Evolutionary conservation across 2,113 vertebrate species (phyloP), one percentile per base, ranked within the genome.

Genomic region (Synchiropus splendidus): DNA sequence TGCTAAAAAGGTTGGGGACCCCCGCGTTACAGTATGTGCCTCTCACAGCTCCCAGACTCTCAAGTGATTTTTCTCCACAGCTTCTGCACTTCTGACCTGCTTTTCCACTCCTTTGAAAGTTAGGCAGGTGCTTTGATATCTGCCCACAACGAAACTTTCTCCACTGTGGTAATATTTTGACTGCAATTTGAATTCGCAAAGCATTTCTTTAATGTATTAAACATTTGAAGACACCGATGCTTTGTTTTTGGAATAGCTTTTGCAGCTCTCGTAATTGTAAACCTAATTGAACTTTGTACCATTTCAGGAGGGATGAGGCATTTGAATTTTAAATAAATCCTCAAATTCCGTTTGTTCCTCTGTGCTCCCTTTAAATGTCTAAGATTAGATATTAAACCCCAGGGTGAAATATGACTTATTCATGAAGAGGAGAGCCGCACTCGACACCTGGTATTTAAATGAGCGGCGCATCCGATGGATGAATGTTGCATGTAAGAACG

Each of bases 381-480:
- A 62, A 69, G 74, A 76, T 71, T 61, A 75, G 69, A 70, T 52
- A 60, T 27, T 61, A 73, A 54, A 32, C 56, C 77, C 74, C 27
- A 50, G 55, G 74, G 51, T 16, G 34, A 50, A 31, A 59, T 58
- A 64, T 78, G 61, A 70, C 30, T 81, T 75, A 83, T 83, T 78
- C 74, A 78, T 78, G 74, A 78, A 73, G 50, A 66, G 43, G 45
- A 42, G 57, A 72, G 70, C 67, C 74, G 54, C 59, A 59, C 52
- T 73, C 70, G 72, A 66, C 77, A 75, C 64, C 70, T 59, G 39
- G 59, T 61, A 48, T 72, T 72, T 43, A 69, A 68, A 69, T 66
- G 54, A 77, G 79, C 64, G 33, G 11, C 60, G 67, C 50, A 47
- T 68, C 60, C 51, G 42, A 59, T 30, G 39, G 41, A 60, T 41